Percentiles rank a stretch among this genome's conserved stretches.
Conservation (phyloP, 2,888 invertebrate species). For the Notocelia uddmanniana region DNA sequence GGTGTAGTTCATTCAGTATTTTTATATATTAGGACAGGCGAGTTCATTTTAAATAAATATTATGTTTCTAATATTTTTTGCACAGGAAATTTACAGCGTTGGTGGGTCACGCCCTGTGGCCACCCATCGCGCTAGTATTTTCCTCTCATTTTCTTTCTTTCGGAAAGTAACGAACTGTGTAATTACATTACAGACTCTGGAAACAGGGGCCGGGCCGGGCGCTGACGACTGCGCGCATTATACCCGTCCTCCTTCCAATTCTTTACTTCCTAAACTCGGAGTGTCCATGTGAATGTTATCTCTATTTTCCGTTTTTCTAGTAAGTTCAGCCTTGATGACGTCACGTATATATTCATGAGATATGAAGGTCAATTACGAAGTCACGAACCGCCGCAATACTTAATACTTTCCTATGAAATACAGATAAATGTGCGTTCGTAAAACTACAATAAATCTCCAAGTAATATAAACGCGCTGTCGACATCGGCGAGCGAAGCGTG, state of each 20-base stretch:
- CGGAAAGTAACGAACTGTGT: conserved; percentile 79
- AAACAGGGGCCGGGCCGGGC: conserved; percentile 68
- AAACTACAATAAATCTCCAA: conserved; percentile 81
- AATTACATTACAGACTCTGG: conserved; percentile 63
- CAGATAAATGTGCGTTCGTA: conserved; percentile 77
- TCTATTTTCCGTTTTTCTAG: conserved; percentile 9
- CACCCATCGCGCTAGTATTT: conserved; percentile 65
- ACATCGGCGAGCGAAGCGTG: conserved; percentile 66
- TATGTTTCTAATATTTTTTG: conserved; percentile 24
- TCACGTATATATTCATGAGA: conserved; percentile 19
- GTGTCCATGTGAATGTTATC: conserved; percentile 25
- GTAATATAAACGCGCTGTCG: conserved; percentile 82
- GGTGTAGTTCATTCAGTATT: not conserved
- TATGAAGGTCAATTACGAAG: conserved; percentile 40
- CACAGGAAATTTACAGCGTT: conserved; percentile 46
- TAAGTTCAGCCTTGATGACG: not conserved
- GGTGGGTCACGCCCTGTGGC: conserved; percentile 58
- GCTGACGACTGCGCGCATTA: conserved; percentile 64
- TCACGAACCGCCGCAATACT: conserved; percentile 32
- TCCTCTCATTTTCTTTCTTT: conserved; percentile 75
- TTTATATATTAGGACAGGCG: not conserved
- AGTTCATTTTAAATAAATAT: conserved; percentile 30
- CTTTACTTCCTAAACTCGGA: conserved; percentile 55
- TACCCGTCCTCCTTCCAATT: conserved; percentile 56
- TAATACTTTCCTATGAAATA: conserved; percentile 58